Evolutionary conservation across 2,888 invertebrate species (phyloP), one percentile per base, ranked within the genome.

Genomic region (Drosophila maculinotata): DNA sequence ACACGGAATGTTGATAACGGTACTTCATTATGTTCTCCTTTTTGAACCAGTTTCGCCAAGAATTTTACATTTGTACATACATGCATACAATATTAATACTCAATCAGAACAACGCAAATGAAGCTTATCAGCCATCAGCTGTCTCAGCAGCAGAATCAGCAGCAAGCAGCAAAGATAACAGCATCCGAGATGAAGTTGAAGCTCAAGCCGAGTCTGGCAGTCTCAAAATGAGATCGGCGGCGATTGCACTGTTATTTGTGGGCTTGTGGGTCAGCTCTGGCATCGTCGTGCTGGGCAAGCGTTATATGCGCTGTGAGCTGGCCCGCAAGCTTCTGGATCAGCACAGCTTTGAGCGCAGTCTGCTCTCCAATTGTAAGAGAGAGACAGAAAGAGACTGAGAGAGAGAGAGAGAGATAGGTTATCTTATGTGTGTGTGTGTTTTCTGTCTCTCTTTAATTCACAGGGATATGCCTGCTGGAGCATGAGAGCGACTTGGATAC

Each of bases 401-500:
- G 9, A 15, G 2, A 1, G 14, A 12, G 3, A 17, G 5, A 12
- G 23, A 14, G n/a, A 10, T 12, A 25, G 6, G 12, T 9, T 6
- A 10, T n/a, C n/a, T n/a, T n/a, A 5, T 39, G 28, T 10, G 9
- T 9, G 14, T 31, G 20, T 1, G 10, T 8, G 1, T 6, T 15
- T 4, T 14, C 17, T 30, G 7, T 39, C 1, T 26, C 7, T n/a
- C n/a, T n/a, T n/a, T n/a, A n/a, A n/a, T 12, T 15, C 7, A 20
- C 41, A 90, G 90, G 90, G 90, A 90, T 90, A 23, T 90, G 90
- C 26, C 51, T 90, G 71, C 75, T 90, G 54, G 94, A 95, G 79
- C 94, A 94, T 69, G 94, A 94, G 52, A 95, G 95, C 76, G 93
- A 92, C 1, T 92, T 94, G 76, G 93, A 93, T n/a, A 94, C 95